These are phyloP conservation scores for Campopleginae sp. DNA, from an alignment of 2,888 invertebrate species.

Conservation along the genomic window DNA sequence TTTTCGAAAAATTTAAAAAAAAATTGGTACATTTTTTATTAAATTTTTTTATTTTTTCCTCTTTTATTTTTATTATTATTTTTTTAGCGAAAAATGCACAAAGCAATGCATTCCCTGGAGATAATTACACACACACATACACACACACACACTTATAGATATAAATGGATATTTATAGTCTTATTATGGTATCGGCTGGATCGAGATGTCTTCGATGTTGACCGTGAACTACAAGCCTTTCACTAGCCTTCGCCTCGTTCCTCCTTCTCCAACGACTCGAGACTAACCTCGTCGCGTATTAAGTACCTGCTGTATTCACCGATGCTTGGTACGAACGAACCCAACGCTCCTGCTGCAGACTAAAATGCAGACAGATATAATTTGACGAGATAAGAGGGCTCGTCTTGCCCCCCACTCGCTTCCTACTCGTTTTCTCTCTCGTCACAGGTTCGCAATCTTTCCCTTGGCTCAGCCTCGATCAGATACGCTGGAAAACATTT, in stretches of 20 bases:
- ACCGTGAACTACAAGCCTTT: conserved; percentile 75
- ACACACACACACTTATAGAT: neutral
- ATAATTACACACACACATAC: neutral
- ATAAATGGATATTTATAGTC: neutral
- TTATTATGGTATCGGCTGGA: conserved; percentile 50
- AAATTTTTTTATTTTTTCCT: no score
- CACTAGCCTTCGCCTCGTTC: conserved; percentile 72
- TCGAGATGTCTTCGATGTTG: conserved; percentile 61
- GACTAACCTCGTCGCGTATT: conserved; percentile 42
- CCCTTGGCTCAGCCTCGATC: neutral
- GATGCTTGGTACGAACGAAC: conserved; percentile 46
- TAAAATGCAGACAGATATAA: conserved; percentile 65
- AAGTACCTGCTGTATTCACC: conserved; percentile 31
- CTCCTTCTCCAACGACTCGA: conserved; percentile 47
- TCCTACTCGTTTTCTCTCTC: conserved; percentile 11
- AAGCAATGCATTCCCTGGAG: no score
- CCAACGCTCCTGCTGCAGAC: conserved; percentile 42
- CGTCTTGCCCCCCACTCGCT: conserved; percentile 9
- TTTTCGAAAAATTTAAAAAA: no score
- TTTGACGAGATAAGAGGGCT: conserved; percentile 66
- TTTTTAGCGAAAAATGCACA: no score
- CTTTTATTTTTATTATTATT: neutral
- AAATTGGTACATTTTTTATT: no score
- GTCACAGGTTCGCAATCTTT: neutral
- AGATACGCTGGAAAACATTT: neutral